Evolutionary conservation across 2,113 vertebrate genomes (phyloP).

Genomic region (Gulo gulo): DNA sequence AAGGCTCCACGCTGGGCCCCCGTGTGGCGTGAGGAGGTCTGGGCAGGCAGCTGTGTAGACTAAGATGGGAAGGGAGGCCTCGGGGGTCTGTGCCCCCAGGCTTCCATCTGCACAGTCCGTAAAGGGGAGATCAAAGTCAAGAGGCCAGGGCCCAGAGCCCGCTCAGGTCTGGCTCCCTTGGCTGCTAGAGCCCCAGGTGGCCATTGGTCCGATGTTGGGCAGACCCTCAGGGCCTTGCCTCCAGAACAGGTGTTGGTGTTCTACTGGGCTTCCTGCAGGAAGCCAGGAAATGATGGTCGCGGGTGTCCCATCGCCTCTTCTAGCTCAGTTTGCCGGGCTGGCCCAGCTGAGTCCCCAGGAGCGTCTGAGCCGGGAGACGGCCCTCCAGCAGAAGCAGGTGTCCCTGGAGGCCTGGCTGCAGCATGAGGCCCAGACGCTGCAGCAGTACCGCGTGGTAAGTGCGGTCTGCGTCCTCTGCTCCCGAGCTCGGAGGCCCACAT

Average conservation of each 20-base stretch:
- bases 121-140: background rate
- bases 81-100: background rate
- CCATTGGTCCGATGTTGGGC: background rate
- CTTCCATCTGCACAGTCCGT: background rate
- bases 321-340: slow-evolving; percentile 94
- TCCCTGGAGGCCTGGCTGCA: slow-evolving; percentile 69
- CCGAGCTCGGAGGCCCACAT: rapidly evolving
- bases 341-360: slow-evolving; percentile 93
- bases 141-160: background rate
- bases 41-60: background rate
- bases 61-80: rapidly evolving
- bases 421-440: slow-evolving; percentile 77
- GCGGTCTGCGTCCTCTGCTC: background rate
- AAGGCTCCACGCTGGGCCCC: background rate
- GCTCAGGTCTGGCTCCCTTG: background rate
- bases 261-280: background rate
- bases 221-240: background rate
- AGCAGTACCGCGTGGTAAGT: slow-evolving; percentile 96
- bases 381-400: slow-evolving; percentile 79
- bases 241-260: no score
- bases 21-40: rapidly evolving
- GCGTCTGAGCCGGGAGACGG: slow-evolving; percentile 88
- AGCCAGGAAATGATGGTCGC: background rate
- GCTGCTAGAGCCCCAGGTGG: background rate
- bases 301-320: background rate